phyloP scores from a whole-genome alignment of 92 coral and sea anemone genomes.

The Metridium senile region DNA sequence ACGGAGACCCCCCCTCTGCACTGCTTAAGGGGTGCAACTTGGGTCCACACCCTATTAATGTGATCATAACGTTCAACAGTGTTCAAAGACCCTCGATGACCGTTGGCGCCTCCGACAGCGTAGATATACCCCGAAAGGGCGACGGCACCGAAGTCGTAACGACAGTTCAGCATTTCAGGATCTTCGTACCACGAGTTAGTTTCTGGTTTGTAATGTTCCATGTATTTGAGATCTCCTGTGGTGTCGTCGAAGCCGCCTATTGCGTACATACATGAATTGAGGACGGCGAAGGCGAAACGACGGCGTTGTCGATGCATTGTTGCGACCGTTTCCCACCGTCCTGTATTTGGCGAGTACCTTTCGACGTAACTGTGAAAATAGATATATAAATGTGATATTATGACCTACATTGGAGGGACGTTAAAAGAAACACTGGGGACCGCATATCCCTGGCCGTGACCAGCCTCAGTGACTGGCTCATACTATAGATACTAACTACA shows the following conservation, averaged over 20 bases:
- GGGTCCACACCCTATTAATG: slow-evolving; percentile 69
- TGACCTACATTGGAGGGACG: no score
- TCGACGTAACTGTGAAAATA: slow-evolving; percentile 78
- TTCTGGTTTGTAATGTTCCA: slow-evolving; percentile 77
- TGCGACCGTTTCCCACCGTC: slow-evolving; percentile 81
- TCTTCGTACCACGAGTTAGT: slow-evolving; percentile 84
- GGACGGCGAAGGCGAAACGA: slow-evolving; percentile 86
- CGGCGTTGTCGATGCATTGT: slow-evolving; percentile 92
- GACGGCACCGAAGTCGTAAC: slow-evolving; percentile 94
- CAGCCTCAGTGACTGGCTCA: no score
- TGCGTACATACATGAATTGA: slow-evolving; percentile 75
- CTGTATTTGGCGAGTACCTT: slow-evolving; percentile 85
- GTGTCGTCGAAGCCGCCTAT: slow-evolving; percentile 97
- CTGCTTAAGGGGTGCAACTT: slow-evolving; percentile 83
- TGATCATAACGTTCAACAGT: slow-evolving; percentile 96
- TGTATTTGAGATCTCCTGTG: slow-evolving; percentile 78
- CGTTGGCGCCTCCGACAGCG: slow-evolving; percentile 98
- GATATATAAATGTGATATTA: no score
- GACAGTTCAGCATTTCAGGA: slow-evolving; percentile 77
- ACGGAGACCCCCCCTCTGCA: slow-evolving; percentile 95
- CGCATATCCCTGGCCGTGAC: no score
- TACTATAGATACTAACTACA: no score
- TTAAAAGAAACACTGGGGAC: no score
- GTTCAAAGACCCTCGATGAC: slow-evolving; percentile 85
- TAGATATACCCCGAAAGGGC: slow-evolving; percentile 83